These are phyloP conservation scores for Pseudorhiza aurosa DNA, from an alignment of 30 jellyfish, hydroid and myxozoan species.

Conservation along the genomic window DNA sequence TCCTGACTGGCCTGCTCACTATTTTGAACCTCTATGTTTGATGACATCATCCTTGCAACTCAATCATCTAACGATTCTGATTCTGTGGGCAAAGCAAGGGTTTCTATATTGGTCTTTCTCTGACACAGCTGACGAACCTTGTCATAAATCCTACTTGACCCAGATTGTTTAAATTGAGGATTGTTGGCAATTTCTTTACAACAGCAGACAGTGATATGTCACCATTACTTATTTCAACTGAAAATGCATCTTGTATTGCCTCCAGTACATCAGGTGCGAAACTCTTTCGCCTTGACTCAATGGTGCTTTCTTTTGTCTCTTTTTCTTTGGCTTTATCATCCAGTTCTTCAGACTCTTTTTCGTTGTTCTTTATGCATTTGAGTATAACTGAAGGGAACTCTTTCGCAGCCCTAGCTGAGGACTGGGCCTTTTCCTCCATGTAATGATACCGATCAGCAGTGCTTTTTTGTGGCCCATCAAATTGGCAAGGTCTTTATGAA, in stretches of 20 bases:
- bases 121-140: slow-evolving; percentile 33
- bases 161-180: neutral
- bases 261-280: slow-evolving; percentile 13
- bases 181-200: slow-evolving; percentile 12
- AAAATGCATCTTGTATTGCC: slow-evolving; percentile 3
- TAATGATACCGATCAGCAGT: slow-evolving; percentile 38
- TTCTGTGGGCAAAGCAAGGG: slow-evolving; percentile 31
- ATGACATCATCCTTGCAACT: slow-evolving; percentile 13
- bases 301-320: neutral
- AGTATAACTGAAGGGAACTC: slow-evolving; percentile 22
- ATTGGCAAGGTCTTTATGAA: slow-evolving; percentile 48
- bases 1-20: slow-evolving; percentile 6
- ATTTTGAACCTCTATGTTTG: neutral
- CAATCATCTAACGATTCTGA: slow-evolving; percentile 17
- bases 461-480: slow-evolving; percentile 48
- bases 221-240: slow-evolving; percentile 11
- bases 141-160: slow-evolving; percentile 22
- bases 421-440: slow-evolving; percentile 16
- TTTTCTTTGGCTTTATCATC: neutral
- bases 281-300: slow-evolving; percentile 8
- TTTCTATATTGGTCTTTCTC: neutral
- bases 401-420: slow-evolving; percentile 57
- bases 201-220: slow-evolving; percentile 15
- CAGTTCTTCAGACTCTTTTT: neutral
- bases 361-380: neutral